phyloP scores from a whole-genome alignment of 2,113 vertebrate genomes.

The Perccottus glenii region DNA sequence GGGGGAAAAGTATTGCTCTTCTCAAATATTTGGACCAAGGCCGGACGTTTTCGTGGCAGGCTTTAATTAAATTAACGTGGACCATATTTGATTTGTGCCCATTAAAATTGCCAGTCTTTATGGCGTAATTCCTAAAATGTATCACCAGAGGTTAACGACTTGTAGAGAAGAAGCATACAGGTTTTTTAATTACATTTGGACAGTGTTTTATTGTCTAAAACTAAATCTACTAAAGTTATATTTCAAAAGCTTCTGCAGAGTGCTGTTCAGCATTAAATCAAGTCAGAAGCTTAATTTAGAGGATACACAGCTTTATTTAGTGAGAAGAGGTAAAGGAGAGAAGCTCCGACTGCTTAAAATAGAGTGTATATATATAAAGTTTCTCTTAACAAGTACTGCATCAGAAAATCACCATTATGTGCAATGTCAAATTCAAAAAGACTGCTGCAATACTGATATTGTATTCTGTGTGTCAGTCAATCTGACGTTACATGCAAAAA shows the following conservation, averaged over 20 bases:
- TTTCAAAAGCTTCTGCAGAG: conserved; percentile 64
- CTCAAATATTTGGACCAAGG: conserved; percentile 77
- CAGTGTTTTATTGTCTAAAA: conserved; percentile 80
- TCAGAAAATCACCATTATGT: too few species aligned
- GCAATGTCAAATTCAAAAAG: too few species aligned
- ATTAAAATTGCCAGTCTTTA: conserved; percentile 78
- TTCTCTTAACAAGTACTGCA: background rate
- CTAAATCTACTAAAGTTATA: conserved; percentile 73
- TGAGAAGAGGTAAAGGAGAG: conserved; percentile 46
- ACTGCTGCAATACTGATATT: too few species aligned
- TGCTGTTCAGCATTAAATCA: conserved; percentile 66
- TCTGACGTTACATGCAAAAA: too few species aligned
- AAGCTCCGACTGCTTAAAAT: conserved; percentile 37
- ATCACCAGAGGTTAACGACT: conserved; percentile 78
- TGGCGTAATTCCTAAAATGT: conserved; percentile 77
- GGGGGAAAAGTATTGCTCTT: conserved; percentile 66
- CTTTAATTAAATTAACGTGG: conserved; percentile 81
- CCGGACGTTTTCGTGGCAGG: conserved; percentile 71
- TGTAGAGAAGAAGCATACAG: conserved; percentile 51
- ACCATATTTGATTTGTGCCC: conserved; percentile 79
- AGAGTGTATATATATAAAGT: too few species aligned
- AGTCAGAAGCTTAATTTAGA: conserved; percentile 51
- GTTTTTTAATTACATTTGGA: conserved; percentile 74
- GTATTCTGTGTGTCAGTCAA: too few species aligned
- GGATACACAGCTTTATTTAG: conserved; percentile 70